Evolutionary conservation across 1,140 invertebrate genomes (phyloP).

Genomic region (Amyelois transitella): DNA sequence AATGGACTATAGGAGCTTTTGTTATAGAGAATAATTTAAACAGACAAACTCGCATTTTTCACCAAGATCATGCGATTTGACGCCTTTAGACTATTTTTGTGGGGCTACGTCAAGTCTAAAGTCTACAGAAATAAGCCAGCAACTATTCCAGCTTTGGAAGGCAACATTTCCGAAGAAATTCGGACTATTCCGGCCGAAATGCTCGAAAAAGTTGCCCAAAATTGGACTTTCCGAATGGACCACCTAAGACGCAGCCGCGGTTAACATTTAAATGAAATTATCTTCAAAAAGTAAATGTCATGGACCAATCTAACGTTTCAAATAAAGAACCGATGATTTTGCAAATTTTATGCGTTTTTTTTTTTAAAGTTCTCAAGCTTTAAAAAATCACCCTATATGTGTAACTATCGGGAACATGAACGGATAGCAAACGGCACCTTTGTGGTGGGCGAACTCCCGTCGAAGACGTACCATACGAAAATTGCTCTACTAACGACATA

Average conservation of each 20-base stretch:
- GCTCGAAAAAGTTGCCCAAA: neutral
- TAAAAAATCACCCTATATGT: no score
- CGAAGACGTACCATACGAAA: no score
- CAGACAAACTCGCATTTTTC: no score
- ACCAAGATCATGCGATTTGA: slow-evolving; percentile 7
- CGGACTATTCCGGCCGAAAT: neutral
- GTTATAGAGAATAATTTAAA: no score
- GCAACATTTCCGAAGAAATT: neutral
- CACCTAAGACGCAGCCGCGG: neutral
- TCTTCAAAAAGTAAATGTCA: neutral
- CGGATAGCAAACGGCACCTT: no score
- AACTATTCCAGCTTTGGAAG: neutral
- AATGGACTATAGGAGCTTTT: no score
- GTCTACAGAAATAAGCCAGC: neutral
- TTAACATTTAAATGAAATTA: neutral
- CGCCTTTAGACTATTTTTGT: slow-evolving; percentile 2
- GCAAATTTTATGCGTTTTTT: no score
- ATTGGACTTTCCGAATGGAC: neutral
- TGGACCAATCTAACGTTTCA: neutral
- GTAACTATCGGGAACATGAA: no score
- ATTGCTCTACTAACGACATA: no score
- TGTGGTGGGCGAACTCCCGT: no score
- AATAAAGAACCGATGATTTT: no score
- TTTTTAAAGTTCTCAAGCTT: no score
- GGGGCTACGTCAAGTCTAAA: slow-evolving; percentile 5